Percentiles rank a stretch among this genome's conserved stretches.
Conservation (phyloP, 2,113 vertebrate species). For the Fukomys damarensis region DNA sequence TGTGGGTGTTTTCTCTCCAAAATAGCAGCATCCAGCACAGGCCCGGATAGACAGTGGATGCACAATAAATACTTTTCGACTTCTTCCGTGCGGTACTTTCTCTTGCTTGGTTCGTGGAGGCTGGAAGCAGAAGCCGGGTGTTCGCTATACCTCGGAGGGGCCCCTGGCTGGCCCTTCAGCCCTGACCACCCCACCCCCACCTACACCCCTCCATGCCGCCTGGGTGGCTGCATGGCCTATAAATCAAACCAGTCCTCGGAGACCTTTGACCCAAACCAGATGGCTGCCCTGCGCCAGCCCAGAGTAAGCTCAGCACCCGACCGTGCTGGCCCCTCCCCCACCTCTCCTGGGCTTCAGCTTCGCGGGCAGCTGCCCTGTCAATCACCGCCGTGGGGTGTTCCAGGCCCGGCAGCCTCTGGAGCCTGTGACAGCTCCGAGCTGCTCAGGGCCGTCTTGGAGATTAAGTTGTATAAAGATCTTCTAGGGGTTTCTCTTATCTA, state of each 20-base stretch:
- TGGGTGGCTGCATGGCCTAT: slow-evolving; percentile 56
- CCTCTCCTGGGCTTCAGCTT: neutral
- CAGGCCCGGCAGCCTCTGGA: slow-evolving; percentile 7
- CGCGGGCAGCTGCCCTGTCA: slow-evolving; percentile 70
- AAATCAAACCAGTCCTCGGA: slow-evolving; percentile 78
- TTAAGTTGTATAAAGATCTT: slow-evolving; percentile 39
- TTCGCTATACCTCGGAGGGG: neutral
- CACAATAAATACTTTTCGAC: neutral
- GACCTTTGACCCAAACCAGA: slow-evolving; percentile 82
- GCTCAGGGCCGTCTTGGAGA: neutral
- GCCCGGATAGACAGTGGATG: neutral
- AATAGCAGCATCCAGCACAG: neutral
- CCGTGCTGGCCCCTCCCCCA: neutral
- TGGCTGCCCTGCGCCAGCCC: slow-evolving; percentile 34
- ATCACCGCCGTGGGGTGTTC: slow-evolving; percentile 47
- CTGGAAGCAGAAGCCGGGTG: neutral
- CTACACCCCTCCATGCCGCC: slow-evolving; percentile 1
- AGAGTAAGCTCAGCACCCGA: slow-evolving; percentile 44
- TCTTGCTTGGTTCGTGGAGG: neutral
- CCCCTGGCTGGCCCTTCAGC: neutral
- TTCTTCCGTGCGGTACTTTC: neutral
- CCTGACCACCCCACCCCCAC: neutral
- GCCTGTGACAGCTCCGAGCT: slow-evolving; percentile 4
- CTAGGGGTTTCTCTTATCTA: neutral
- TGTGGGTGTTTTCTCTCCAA: neutral